Evolutionary conservation across 2,113 vertebrate genomes (phyloP), one percentile per base, ranked within the genome.

Genomic region (Eptesicus fuscus): DNA sequence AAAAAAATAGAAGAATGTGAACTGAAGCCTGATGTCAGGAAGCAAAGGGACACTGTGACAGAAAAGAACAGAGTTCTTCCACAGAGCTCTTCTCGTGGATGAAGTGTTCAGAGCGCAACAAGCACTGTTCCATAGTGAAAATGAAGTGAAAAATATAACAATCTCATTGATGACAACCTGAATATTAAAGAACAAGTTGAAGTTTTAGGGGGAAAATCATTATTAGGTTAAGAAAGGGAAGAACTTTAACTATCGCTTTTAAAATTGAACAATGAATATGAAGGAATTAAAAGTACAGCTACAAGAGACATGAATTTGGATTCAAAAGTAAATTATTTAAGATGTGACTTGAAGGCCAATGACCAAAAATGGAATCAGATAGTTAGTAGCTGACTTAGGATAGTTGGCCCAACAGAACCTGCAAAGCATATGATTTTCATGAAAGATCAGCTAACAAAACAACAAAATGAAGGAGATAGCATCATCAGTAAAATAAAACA

Each of bases 371-470:
- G 99, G 93, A 98, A 96, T 94, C 98, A 51, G 74, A 28, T 47
- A n/a, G 74, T n/a, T 47, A n/a, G 74, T n/a, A 98, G 96, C 96
- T 1, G 99, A 99, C 77, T 87, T 99, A 93, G 99, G 99, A 97
- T 99, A 99, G 95, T 95, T 99, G 28, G 99, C 99, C 94, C 98
- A 86, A 63, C 99, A 96, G 99, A 99, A 93, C 99, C 99, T 90
- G 99, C 99, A 35, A 98, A 99, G 99, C 99, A 99, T 80, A 86
- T 99, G 98, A 99, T 99, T 98, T 97, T 98, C 4, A 97, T 99
- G 96, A 99, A 99, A 97, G 99, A 99, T 82, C 99, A 99, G 95
- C 98, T 99, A 61, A 98, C 98, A 1, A 98, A 97, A 51, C 98
- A 99, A 65, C 98, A 97, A 76, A 98, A 96, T 51, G 98, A 99